A percentile compares a stretch with the other conserved stretches of the same genome.
These are phyloP conservation scores for Chiroxiphia lanceolata DNA, from an alignment of 2,797 vertebrate species.

Conservation along the genomic window DNA sequence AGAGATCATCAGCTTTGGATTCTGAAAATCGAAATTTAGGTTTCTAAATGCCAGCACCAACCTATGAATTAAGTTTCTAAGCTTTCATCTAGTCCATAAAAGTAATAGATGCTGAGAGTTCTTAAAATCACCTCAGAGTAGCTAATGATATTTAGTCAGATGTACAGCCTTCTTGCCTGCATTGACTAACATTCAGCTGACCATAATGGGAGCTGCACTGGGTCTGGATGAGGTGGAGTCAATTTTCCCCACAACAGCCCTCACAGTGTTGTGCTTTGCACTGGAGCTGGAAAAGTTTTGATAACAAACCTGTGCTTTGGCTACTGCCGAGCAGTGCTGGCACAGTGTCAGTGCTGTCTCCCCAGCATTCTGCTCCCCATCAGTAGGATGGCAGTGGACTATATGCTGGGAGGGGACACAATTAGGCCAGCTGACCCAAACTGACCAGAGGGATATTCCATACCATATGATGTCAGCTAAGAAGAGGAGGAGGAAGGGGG, in stretches of 20 bases:
- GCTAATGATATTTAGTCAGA: background rate
- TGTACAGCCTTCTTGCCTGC: background rate
- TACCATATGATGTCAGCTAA: background rate
- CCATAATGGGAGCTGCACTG: background rate
- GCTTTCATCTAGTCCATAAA: background rate
- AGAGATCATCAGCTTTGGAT: background rate
- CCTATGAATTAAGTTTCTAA: background rate
- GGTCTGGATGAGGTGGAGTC: background rate
- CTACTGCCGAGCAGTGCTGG: background rate
- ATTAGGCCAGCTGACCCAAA: background rate
- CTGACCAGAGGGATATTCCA: background rate
- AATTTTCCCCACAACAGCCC: background rate
- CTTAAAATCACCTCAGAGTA: background rate
- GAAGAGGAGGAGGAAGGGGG: fast-evolving
- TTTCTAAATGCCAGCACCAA: background rate
- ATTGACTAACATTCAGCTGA: background rate
- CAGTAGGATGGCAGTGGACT: background rate
- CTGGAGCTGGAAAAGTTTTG: background rate
- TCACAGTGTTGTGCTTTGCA: background rate
- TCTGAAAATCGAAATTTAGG: background rate
- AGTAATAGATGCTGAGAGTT: background rate
- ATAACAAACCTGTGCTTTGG: background rate
- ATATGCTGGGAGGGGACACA: background rate
- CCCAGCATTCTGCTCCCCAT: fast-evolving
- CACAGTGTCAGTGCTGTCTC: background rate